phyloP scores from a whole-genome alignment of 2,113 vertebrate genomes.

The Tyto alba region DNA sequence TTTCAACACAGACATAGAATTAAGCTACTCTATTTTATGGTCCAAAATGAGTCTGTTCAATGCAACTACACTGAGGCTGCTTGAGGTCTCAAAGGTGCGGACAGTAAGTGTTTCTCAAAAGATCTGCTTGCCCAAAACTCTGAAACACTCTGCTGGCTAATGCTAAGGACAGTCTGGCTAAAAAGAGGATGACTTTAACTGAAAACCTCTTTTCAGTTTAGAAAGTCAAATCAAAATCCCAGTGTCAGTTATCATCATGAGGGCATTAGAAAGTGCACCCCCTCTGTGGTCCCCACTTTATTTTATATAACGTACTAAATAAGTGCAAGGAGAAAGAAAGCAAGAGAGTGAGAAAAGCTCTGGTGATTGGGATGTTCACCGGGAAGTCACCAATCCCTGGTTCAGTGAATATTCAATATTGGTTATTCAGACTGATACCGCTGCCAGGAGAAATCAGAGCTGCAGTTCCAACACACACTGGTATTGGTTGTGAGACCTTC shows the following conservation, averaged over 20 bases:
- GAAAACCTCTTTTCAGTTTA: background rate
- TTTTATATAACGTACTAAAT: rapidly evolving
- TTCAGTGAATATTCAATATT: rapidly evolving
- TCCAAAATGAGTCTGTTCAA: background rate
- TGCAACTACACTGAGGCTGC: background rate
- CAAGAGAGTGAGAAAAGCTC: background rate
- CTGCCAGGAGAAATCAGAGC: background rate
- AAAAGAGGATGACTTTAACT: background rate
- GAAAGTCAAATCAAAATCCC: background rate
- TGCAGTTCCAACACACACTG: background rate
- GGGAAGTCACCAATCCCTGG: background rate
- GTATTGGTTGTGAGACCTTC: background rate
- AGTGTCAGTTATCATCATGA: background rate
- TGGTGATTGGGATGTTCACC: background rate
- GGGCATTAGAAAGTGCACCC: background rate
- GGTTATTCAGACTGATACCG: background rate
- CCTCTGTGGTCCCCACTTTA: background rate
- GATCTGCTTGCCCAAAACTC: background rate
- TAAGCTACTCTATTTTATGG: background rate
- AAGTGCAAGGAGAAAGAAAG: background rate
- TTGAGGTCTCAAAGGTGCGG: background rate
- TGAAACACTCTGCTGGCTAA: background rate
- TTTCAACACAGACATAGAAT: background rate
- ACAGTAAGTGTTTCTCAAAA: background rate
- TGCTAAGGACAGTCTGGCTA: background rate